Base-by-base conservation (phyloP, 2,113 vertebrate species). In the Fulica atra region DNA sequence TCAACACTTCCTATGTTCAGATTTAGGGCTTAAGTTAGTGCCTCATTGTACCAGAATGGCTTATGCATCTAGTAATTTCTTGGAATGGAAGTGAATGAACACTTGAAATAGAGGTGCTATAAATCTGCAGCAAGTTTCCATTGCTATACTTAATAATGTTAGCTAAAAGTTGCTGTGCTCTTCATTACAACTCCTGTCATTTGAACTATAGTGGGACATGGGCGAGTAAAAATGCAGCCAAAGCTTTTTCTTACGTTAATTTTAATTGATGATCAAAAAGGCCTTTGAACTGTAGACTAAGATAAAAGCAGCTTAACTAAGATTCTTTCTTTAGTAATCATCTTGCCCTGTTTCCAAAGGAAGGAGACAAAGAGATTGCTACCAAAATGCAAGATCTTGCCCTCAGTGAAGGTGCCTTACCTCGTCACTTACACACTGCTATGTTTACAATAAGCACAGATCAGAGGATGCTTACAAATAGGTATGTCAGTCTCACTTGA, bases 301-400 rank as follows among this genome's bases (percentile, higher is more conserved):
- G 74, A 77, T 95, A 77, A 95, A 92, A 92, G 40, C 90, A 96
- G 80, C 53, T 97, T 96, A 79, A 94, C 92, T 78, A 88, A 97
- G 94, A 95, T 94, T 95, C 76, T 92, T 97, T 89, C 92, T 86
- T 93, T 95, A 87, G 90, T 97, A 97, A 96, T 98, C 76, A 95
- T 98, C 86, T 98, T 98, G 66, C 95, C 92, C 92, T 98, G 83
- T 98, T 98, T 97, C 96, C 96, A 97, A 98, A 99, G 99, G 99
- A 99, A 96, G 99, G 99, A 96, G 99, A 99, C 97, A 99, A 99
- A 98, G 99, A 99, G 97, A 99, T 99, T 88, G 99, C 99, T 96
- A 98, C 98, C 42, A 99, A 99, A 98, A 99, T 99, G 99, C 99
- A 99, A 97, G 99, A 99, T 61, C 98, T 99, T 98, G 99, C 99